phyloP scores from a whole-genome alignment of 2,888 invertebrate species.

The Nymphalis c-album region DNA sequence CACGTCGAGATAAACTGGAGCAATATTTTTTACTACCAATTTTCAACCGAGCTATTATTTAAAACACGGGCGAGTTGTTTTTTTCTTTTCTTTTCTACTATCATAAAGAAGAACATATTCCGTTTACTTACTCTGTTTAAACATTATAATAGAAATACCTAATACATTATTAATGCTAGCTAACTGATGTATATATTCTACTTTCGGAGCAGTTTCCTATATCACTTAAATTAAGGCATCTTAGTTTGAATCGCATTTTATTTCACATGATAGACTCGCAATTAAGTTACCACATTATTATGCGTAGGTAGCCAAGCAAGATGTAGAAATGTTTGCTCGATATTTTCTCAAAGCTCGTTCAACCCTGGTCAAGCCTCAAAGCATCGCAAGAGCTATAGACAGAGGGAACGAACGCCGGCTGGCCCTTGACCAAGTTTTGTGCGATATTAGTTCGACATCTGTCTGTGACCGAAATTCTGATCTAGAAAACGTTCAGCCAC shows the following conservation, averaged over 20 bases:
- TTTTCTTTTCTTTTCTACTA: too few species aligned
- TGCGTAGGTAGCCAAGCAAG: too few species aligned
- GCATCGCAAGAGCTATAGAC: slow-evolving; percentile 10
- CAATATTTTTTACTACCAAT: background rate
- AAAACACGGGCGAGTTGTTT: background rate
- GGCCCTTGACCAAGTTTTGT: slow-evolving; percentile 31
- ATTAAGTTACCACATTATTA: too few species aligned
- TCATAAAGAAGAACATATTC: too few species aligned
- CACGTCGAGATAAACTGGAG: slow-evolving; percentile 1
- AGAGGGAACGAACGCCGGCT: slow-evolving; percentile 16
- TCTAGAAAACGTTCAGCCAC: slow-evolving; percentile 6
- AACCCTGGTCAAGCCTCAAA: slow-evolving; percentile 15
- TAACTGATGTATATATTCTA: too few species aligned
- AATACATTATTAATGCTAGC: too few species aligned
- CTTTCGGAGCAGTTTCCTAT: too few species aligned
- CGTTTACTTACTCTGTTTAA: too few species aligned
- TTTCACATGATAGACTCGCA: too few species aligned
- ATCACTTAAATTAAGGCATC: too few species aligned
- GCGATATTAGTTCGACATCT: slow-evolving; percentile 25
- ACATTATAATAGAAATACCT: too few species aligned
- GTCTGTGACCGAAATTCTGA: slow-evolving; percentile 17
- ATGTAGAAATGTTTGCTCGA: background rate
- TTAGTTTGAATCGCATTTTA: too few species aligned
- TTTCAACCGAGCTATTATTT: background rate
- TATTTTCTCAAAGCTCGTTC: background rate